Evolutionary conservation across 2,888 invertebrate species (phyloP), one percentile per base, ranked within the genome.

Genomic region (Chouioia cunea): DNA sequence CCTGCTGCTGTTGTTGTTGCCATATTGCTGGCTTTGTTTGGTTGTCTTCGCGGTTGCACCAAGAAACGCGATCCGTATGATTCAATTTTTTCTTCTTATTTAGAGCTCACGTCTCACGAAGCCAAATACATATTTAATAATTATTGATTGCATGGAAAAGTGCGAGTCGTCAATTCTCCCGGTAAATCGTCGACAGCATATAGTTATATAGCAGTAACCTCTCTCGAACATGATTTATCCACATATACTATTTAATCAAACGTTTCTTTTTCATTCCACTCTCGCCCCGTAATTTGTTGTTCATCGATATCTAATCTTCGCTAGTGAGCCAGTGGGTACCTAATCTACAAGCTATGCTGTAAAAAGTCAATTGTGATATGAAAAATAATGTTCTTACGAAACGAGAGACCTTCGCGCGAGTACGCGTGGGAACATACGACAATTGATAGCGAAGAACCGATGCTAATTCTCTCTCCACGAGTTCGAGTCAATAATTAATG

Each of bases 311-410:
- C 62, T 66, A 71, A 71, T 66, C 62, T 18, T 3, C 67, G 16
- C 50, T 54, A 57, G 56, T 57, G 57, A 46, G 43, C 36, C 53
- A 18, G 10, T 44, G 47, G 27, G 20, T 15, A 22, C 63, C 56
- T 50, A 69, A 62, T 62, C 59, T 58, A 50, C 48, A 47, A 50
- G 10, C 36, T 6, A 36, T n/a, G 50, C 58, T 59, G 65, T 56
- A 70, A 70, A 57, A 65, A 65, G 70, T 65, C 65, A 71, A 70
- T 70, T 71, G 65, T 22, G 53, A 58, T 48, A 59, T 54, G 69
- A 57, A 69, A 69, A 69, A 63, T 68, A 69, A 67, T 67, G 54
- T 70, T 59, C 47, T 70, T 70, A 65, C 70, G 65, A 70, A 70
- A 70, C 70, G 70, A 65, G 65, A 59, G 65, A 10, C 22, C 46